Base-by-base conservation (phyloP, 1,140 invertebrate species). In the Drosophila neocordata region DNA sequence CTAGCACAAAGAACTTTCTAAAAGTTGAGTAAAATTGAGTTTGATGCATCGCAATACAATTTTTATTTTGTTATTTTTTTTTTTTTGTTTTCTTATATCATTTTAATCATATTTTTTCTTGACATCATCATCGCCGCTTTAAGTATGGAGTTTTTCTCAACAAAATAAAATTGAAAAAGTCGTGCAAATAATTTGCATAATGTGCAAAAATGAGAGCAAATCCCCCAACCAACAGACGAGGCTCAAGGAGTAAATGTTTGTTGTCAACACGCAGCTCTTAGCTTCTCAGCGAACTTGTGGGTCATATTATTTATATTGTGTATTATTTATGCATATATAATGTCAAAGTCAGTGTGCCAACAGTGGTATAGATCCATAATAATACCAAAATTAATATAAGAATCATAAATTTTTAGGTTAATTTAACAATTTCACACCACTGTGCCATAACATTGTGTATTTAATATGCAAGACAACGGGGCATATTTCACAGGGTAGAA, bases 101-200 rank as follows among this genome's bases (percentile, higher is more conserved):
- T 71, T 87, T 87, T 87, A 82, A 87, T 85, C 82, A 85, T 87
- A 74, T 72, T 82, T 48, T 44, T 48, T 62, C 70, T 66, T 41
- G 68, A 57, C 22, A 24, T 24, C 71, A 59, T 61, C 41, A 60
- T 65, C 41, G 27, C 35, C 56, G 76, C 56, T 35, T 58, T 65
- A 38, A 38, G 69, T 75, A 59, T 60, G 62, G 18, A 55, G 27
- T 37, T 34, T 55, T 13, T 53, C 68, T 74, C 2, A 31, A 31
- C 82, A 60, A 87, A 79, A 87, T 79, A 87, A 85, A 82, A 85
- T 85, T 85, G 82, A 85, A 85, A 85, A 82, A 34, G 24, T 85
- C 82, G 74, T 82, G 82, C 83, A 85, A 87, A 87, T 87, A 78
- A 85, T 85, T 85, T 85, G 75, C 82, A 85, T 85, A 85, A 85